Base-by-base conservation (phyloP, 2,113 vertebrate genomes). In the Salvator merianae region DNA sequence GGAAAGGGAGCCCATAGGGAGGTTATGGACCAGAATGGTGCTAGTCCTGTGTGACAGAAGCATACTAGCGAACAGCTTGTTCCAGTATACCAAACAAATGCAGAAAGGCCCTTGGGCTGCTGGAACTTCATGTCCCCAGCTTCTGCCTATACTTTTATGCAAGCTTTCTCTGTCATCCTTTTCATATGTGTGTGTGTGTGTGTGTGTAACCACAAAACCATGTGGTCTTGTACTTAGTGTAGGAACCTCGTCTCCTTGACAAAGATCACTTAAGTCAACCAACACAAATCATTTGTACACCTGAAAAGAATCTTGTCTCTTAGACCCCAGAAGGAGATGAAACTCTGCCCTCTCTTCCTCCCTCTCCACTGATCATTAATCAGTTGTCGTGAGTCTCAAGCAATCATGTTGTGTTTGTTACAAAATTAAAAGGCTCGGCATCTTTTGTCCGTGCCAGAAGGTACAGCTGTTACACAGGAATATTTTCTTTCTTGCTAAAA, bases 391-490 rank as follows among this genome's bases (percentile, higher is more conserved):
- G 20, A 59, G 63, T 71, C 76, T 79, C 83, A 36, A 47, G 38
- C 76, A 72, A 72, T 79, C n/a, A 10, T 82, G 55, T 74, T 65
- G 55, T 63, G 70, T 72, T 79, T 47, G 68, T 73, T 79, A 79
- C 77, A 73, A 72, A 79, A 73, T 85, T 73, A 72, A 79, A 85
- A 36, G 59, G 30, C 26, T 79, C 69, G 34, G 38, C 34, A 4
- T 50, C 83, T 85, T 78, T 85, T 85, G 83, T 79, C 55, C 83
- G 36, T 65, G 68, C 24, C 40, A 38, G 55, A 16, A 85, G 77
- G 83, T 65, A 72, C 83, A 85, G 83, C 77, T 79, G 83, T 85
- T 85, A 73, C 72, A 69, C 77, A 79, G 77, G n/a, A 70, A 59
- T 59, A 59, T 59, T 59, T 59, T 59, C 55, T 50, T 50, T 2